Evolutionary conservation across 2,113 vertebrate genomes (phyloP), one percentile per base, ranked within the genome.

Genomic region (Ictidomys tridecemlineatus): DNA sequence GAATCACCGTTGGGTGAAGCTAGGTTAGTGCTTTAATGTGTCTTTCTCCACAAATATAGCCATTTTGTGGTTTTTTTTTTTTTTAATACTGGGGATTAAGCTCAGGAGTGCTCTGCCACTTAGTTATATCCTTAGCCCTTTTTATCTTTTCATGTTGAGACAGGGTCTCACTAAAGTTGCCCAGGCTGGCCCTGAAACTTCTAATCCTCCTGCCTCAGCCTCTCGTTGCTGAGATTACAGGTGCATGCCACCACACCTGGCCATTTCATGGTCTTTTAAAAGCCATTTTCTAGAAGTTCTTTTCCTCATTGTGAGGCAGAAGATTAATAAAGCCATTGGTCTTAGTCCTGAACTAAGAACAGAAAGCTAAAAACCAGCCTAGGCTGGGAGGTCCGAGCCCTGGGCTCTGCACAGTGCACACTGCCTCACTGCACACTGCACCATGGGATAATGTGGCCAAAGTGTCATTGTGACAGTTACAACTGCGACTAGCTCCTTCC

Each of bases 321-420:
- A 26, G 39, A 48, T 14, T 30, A 20, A 5, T 1, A n/a, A 39
- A 53, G 79, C 42, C 90, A 10, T 10, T 3, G 45, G 53, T 58
- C 79, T 12, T 4, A 56, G 2, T 4, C 13, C 18, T 80, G 58
- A 79, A 3, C 51, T 12, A 28, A 61, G 77, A 69, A 34, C 30
- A 26, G 22, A 22, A 63, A n/a, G 85, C 32, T n/a, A 3, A 16
- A 18, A n/a, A 5, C 13, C 12, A 69, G 42, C 22, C n/a, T 12
- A 83, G 48, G 34, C 58, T 34, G 1, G 4, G n/a, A 0, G 6
- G 2, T 34, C 32, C 9, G 22, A 0, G 1, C 32, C 48, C 74
- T 2, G 56, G 30, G 72, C 69, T 39, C 56, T 0, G 2, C 4
- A 17, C 17, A 22, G 16, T 3, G 20, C n/a, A n/a, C 72, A 10